Evolutionary conservation across 2,797 vertebrate species (phyloP).

Genomic region (Parambassis ranga): DNA sequence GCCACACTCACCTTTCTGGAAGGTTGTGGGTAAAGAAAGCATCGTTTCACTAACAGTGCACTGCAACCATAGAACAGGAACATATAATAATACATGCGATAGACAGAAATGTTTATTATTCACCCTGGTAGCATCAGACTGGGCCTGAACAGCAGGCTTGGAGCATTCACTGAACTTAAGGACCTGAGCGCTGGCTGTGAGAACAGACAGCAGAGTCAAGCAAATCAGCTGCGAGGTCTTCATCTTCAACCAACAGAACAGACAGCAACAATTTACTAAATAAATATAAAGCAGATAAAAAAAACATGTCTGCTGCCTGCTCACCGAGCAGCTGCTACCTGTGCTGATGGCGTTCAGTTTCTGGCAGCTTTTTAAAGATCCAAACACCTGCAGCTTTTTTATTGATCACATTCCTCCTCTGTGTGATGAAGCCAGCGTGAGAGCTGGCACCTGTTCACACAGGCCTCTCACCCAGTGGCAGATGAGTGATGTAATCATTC

Average conservation of each 20-base stretch:
- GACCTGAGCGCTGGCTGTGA: constrained; percentile 70
- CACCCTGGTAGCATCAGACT: constrained; percentile 71
- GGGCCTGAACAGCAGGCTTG: constrained; percentile 78
- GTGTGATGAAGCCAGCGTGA: constrained; percentile 23
- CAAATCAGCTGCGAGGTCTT: constrained; percentile 64
- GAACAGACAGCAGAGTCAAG: constrained; percentile 69
- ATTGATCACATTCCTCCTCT: constrained; percentile 15
- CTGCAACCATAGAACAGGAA: no score
- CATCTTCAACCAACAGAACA: constrained; percentile 61
- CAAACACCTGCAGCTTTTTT: background rate
- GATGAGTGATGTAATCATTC: background rate
- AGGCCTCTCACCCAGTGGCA: background rate
- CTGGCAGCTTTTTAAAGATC: constrained; percentile 42
- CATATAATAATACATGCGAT: no score
- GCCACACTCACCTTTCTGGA: constrained; percentile 83
- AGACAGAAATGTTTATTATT: constrained; percentile 3
- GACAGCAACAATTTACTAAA: background rate
- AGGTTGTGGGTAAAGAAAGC: constrained; percentile 75
- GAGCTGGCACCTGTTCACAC: constrained; percentile 61
- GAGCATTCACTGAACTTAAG: constrained; percentile 80
- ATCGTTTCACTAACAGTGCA: no score
- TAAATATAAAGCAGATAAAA: background rate
- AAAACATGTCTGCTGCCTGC: background rate
- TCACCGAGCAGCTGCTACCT: constrained; percentile 30
- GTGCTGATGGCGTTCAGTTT: background rate